Conservation (phyloP, 2,113 vertebrate species). For the Lampris incognitus region DNA sequence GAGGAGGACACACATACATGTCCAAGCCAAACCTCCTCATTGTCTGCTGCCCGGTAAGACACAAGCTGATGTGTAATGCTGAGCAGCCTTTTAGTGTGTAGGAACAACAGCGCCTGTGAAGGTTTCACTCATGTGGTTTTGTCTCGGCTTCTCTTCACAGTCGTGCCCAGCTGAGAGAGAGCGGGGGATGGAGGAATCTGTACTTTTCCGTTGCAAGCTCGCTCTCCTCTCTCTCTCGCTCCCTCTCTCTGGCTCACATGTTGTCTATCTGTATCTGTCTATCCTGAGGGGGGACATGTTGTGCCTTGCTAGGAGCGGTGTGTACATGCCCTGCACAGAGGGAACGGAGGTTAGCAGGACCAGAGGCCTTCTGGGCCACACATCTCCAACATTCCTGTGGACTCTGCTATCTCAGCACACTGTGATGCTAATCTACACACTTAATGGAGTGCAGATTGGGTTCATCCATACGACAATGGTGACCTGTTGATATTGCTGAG, state of each 20-base stretch:
- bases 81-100: slow-evolving; percentile 71
- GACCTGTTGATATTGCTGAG: slow-evolving; percentile 64
- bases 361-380: slow-evolving; percentile 42
- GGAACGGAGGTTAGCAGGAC: slow-evolving; percentile 44
- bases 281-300: slow-evolving; percentile 23
- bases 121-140: slow-evolving; percentile 66
- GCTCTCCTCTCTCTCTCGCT: slow-evolving; percentile 18
- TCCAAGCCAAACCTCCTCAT: slow-evolving; percentile 62
- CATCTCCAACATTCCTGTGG: slow-evolving; percentile 56
- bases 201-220: slow-evolving; percentile 77
- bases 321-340: slow-evolving; percentile 37
- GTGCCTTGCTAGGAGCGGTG: slow-evolving; percentile 38
- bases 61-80: slow-evolving; percentile 58
- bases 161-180: slow-evolving; percentile 47
- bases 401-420: slow-evolving; percentile 16
- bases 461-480: slow-evolving; percentile 64
- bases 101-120: slow-evolving; percentile 53
- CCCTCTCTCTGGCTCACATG: slow-evolving; percentile 27
- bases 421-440: slow-evolving; percentile 76
- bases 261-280: slow-evolving; percentile 37
- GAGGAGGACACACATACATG: slow-evolving; percentile 45
- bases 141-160: slow-evolving; percentile 77
- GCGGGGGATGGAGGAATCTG: slow-evolving; percentile 71
- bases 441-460: slow-evolving; percentile 66
- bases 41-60: slow-evolving; percentile 47